Evolutionary conservation across 2,888 invertebrate species (phyloP).

Genomic region (Lottia gigantea): DNA sequence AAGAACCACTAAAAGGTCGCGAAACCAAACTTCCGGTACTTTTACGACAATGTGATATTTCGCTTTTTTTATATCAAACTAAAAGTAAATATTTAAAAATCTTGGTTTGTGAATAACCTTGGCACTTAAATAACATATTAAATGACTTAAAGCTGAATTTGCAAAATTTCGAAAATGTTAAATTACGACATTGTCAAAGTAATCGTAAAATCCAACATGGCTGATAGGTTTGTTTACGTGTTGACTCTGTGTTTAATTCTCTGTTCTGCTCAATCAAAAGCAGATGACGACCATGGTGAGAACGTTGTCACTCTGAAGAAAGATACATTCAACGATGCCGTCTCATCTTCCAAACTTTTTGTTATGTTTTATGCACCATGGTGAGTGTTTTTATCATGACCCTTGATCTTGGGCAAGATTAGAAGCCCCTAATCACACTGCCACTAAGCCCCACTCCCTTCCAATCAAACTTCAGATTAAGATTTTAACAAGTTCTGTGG

Average conservation of each 20-base stretch:
- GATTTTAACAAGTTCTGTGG: too few species aligned
- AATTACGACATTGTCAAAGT: too few species aligned
- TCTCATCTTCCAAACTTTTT: constrained; percentile 48
- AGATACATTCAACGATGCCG: constrained; percentile 41
- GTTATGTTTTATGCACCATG: constrained; percentile 66
- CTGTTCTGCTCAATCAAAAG: constrained; percentile 4
- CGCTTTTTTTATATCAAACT: too few species aligned
- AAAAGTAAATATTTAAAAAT: too few species aligned
- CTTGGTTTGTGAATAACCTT: too few species aligned
- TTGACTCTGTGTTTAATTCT: constrained; percentile 11
- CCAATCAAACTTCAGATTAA: too few species aligned
- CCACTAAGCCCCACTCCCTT: neutral
- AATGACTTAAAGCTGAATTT: too few species aligned
- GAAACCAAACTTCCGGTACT: constrained; percentile 12
- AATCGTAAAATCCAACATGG: constrained; percentile 13
- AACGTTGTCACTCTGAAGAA: constrained; percentile 39
- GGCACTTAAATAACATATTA: too few species aligned
- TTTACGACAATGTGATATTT: constrained; percentile 19
- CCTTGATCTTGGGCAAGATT: neutral
- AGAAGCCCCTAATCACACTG: too few species aligned
- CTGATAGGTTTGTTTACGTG: constrained; percentile 21
- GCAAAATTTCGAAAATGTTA: too few species aligned
- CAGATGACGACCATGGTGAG: constrained; percentile 45
- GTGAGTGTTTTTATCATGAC: constrained; percentile 48
- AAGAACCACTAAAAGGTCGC: constrained; percentile 11